phyloP scores from a whole-genome alignment of 2,113 vertebrate genomes.

The Charadrius vociferus region DNA sequence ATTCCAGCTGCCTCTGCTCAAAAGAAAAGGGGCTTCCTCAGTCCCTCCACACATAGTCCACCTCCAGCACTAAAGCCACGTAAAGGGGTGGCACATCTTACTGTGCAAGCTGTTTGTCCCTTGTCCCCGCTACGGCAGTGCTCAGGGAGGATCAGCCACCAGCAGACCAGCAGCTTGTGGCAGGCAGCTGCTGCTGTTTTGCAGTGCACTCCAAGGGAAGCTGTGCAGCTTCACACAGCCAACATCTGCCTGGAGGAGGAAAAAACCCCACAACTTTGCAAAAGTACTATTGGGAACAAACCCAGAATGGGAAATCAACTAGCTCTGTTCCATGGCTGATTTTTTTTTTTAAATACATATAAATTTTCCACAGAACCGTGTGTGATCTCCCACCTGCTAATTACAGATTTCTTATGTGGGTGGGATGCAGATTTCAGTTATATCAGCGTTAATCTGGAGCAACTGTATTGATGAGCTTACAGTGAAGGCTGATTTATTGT shows the following conservation, averaged over 20 bases:
- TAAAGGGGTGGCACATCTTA: not conserved
- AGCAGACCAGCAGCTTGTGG: not conserved
- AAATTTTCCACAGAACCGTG: not conserved
- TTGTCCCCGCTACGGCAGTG: not conserved
- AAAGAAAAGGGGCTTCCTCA: not conserved
- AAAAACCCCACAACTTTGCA: not conserved
- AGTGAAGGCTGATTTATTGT: not conserved
- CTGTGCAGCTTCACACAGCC: not conserved
- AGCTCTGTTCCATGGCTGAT: not conserved
- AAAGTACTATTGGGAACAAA: conserved; percentile 17
- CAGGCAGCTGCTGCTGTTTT: not conserved
- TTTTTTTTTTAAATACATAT: not conserved
- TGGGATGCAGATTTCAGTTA: conserved; percentile 28
- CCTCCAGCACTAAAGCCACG: not conserved
- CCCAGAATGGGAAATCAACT: not conserved
- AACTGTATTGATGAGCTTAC: conserved; percentile 11
- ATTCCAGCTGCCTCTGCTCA: not conserved
- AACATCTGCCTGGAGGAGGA: not conserved
- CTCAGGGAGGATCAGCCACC: not conserved
- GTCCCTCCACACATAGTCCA: not conserved
- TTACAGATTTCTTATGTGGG: conserved; percentile 26
- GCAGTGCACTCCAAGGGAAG: not conserved
- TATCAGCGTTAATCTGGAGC: conserved; percentile 27
- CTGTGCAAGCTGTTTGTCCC: not conserved
- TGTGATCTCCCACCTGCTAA: conserved; percentile 48